A percentile compares a stretch with the other conserved stretches of the same genome.
phyloP scores from a whole-genome alignment of 2,797 vertebrate genomes.

The Onychomys torridus region DNA sequence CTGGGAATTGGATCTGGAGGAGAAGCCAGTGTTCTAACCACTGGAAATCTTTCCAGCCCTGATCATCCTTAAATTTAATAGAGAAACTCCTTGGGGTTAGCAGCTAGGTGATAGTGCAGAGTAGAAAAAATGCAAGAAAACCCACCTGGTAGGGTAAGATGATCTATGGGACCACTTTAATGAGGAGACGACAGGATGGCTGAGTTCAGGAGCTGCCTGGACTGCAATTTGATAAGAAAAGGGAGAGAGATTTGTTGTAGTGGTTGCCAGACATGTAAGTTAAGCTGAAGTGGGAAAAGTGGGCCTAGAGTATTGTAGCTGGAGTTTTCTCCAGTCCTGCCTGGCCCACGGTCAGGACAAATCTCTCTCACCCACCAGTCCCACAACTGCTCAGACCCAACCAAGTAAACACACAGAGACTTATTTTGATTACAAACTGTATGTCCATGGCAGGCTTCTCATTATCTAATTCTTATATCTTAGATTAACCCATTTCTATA shows the following conservation, averaged over 20 bases:
- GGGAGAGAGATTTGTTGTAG: not conserved
- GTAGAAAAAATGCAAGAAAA: not conserved
- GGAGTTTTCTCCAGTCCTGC: too few relatives aligned
- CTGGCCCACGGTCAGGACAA: too few relatives aligned
- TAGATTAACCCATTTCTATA: too few relatives aligned
- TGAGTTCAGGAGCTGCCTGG: not conserved
- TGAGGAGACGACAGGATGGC: not conserved
- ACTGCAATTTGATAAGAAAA: not conserved
- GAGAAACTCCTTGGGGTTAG: not conserved
- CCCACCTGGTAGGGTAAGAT: not conserved
- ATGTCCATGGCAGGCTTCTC: too few relatives aligned
- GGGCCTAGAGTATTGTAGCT: not conserved
- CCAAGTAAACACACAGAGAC: too few relatives aligned
- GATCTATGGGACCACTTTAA: not conserved
- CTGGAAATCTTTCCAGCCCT: not conserved
- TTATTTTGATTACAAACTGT: too few relatives aligned
- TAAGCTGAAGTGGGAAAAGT: not conserved
- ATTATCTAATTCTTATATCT: too few relatives aligned
- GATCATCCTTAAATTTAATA: not conserved
- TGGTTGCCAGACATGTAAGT: not conserved
- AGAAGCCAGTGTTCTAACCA: not conserved
- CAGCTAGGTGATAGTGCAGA: not conserved
- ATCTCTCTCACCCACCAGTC: too few relatives aligned
- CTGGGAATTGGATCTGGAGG: not conserved
- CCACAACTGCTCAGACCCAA: too few relatives aligned